phyloP scores from a whole-genome alignment of 2,888 invertebrate genomes.

The Nemoura dubitans region DNA sequence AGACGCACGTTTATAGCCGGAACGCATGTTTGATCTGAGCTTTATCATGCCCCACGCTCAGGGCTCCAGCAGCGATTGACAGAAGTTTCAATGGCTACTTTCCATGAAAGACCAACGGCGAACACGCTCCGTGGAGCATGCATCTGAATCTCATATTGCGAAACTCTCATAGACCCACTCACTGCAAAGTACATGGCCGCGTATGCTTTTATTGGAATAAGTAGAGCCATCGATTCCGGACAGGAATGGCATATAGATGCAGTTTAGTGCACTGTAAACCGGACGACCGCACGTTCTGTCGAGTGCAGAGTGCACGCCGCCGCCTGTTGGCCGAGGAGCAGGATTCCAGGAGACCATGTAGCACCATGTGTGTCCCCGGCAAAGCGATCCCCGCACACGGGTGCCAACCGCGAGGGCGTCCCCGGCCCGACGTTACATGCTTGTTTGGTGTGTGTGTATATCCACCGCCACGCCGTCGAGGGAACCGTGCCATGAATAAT shows the following conservation, averaged over 20 bases:
- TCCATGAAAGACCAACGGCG: background rate
- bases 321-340: background rate
- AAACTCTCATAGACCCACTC: background rate
- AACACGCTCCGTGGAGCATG: background rate
- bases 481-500: conserved; percentile 56
- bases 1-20: background rate
- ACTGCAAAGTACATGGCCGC: background rate
- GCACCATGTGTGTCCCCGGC: background rate
- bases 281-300: background rate
- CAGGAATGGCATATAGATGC: background rate
- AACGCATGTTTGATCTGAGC: background rate
- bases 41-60: background rate
- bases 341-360: background rate
- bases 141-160: background rate
- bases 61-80: background rate
- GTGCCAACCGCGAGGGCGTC: background rate
- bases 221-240: background rate
- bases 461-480: conserved; percentile 28
- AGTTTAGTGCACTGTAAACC: background rate
- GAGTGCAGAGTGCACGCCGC: background rate
- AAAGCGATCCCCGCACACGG: background rate
- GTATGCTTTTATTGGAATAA: background rate
- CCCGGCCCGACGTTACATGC: background rate
- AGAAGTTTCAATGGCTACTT: conserved; percentile 7
- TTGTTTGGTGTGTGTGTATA: conserved; percentile 33